A percentile compares a stretch with the other conserved stretches of the same genome.
Evolutionary conservation across 2,113 vertebrate species (phyloP).

Genomic region (Dromas ardeola): DNA sequence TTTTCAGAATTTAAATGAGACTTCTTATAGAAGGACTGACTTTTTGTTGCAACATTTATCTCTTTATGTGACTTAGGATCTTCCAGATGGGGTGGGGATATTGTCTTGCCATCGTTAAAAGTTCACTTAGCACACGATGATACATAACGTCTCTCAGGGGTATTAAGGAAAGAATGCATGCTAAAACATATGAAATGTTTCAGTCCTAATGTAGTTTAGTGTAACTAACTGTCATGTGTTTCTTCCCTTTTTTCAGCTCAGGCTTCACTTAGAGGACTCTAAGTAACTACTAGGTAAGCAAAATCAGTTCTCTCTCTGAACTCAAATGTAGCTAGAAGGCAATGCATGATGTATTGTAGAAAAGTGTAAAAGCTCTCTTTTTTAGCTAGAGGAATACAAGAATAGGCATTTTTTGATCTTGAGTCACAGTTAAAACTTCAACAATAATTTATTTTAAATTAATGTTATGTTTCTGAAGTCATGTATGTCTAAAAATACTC

Average conservation of each 20-base stretch:
- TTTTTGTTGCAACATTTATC: background rate
- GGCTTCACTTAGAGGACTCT: background rate
- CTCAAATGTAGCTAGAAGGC: background rate
- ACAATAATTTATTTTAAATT: background rate
- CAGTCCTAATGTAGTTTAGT: background rate
- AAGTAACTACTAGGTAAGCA: background rate
- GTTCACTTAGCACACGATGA: background rate
- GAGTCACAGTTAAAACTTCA: background rate
- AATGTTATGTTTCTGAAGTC: background rate
- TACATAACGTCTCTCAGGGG: background rate
- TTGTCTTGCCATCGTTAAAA: background rate
- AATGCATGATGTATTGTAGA: background rate
- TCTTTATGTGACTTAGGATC: background rate
- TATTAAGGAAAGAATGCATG: background rate
- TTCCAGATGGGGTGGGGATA: background rate
- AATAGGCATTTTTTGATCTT: background rate
- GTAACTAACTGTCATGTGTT: background rate
- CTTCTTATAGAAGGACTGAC: background rate
- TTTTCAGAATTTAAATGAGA: background rate
- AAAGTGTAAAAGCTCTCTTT: background rate
- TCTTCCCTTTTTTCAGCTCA: background rate
- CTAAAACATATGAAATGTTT: background rate
- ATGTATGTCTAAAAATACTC: background rate
- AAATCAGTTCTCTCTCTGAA: background rate
- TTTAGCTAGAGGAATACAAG: background rate